A percentile compares a stretch with the other conserved stretches of the same genome.
Conservation (phyloP, 2,797 vertebrate species). For the Falco biarmicus region DNA sequence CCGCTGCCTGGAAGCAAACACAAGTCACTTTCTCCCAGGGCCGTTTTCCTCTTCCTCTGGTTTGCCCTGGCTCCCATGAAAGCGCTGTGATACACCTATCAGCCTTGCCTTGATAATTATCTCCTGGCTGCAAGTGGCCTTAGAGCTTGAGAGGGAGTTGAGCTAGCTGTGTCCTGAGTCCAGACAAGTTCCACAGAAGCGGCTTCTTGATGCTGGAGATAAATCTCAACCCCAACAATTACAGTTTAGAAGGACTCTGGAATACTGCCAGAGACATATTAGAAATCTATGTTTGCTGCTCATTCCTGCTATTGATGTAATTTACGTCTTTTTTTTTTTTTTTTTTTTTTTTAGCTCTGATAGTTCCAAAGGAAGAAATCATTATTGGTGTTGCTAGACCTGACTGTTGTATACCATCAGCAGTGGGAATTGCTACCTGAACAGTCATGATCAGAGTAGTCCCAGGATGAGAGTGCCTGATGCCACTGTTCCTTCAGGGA, state of each 20-base stretch:
- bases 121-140: neutral
- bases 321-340: neutral
- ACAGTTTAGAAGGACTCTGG: neutral
- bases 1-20: neutral
- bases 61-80: neutral
- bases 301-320: neutral
- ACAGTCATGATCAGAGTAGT: neutral
- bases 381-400: neutral
- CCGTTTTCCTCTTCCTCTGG: neutral
- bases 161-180: neutral
- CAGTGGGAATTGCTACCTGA: neutral
- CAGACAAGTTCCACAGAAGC: neutral
- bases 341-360: neutral
- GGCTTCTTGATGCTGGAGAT: neutral
- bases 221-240: neutral
- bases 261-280: neutral
- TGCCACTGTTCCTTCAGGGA: neutral
- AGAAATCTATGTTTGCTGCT: neutral
- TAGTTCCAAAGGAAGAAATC: neutral
- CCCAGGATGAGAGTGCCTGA: neutral
- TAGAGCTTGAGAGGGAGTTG: neutral
- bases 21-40: neutral
- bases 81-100: neutral
- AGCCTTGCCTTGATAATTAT: neutral
- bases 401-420: neutral